Conservation (phyloP, 2,888 invertebrate genomes). For the Hirudinaria manillensis region DNA sequence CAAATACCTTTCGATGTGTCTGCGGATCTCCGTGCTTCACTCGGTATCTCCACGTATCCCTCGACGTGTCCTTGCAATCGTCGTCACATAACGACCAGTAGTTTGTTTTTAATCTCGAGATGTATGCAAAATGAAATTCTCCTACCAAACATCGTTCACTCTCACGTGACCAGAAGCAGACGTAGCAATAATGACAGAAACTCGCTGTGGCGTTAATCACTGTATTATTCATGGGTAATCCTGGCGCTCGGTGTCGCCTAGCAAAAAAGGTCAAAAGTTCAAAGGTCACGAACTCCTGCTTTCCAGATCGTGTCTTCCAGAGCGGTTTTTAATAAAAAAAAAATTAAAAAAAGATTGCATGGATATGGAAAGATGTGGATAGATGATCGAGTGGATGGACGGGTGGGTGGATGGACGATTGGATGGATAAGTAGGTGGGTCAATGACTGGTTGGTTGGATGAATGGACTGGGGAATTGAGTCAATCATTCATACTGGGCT, state of each 20-base stretch:
- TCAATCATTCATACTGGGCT: background rate
- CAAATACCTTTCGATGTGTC: background rate
- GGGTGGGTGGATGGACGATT: background rate
- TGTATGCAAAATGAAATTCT: no score
- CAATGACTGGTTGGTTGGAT: no score
- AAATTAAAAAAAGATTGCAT: background rate
- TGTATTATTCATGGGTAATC: conserved; percentile 25
- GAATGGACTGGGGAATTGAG: background rate
- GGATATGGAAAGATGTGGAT: background rate
- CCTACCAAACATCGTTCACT: no score
- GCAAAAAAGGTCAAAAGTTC: conserved; percentile 20
- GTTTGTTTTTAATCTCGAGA: no score
- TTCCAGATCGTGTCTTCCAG: background rate
- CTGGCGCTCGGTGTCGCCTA: conserved; percentile 14
- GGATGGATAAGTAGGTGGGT: background rate
- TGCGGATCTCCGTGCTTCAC: background rate
- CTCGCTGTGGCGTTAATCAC: conserved; percentile 3
- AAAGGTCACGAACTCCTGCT: conserved; percentile 19
- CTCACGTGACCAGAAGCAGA: no score
- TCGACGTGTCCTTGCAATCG: no score
- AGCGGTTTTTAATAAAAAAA: background rate
- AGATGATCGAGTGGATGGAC: background rate
- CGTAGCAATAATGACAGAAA: conserved; percentile 6
- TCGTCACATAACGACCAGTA: no score
- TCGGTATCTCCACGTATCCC: no score